phyloP scores from a whole-genome alignment of 2,888 invertebrate genomes.

The Tachina lurida region DNA sequence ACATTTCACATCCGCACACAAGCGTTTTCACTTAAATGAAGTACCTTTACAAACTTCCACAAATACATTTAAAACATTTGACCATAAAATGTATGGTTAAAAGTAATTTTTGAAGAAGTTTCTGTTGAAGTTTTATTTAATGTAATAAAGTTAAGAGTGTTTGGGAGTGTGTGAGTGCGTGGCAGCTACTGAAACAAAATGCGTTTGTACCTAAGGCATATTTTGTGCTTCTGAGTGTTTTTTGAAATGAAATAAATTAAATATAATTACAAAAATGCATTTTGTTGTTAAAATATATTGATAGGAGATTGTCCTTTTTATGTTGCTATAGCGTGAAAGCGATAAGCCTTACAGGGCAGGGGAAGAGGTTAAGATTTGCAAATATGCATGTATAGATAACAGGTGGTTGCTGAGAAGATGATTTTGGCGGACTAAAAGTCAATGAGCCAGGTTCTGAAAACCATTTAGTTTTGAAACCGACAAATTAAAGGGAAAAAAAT shows the following conservation, averaged over 20 bases:
- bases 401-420: too few relatives aligned
- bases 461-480: too few relatives aligned
- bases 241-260: constrained; percentile 62
- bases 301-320: neutral
- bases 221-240: constrained; percentile 4
- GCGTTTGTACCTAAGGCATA: neutral
- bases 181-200: constrained; percentile 16
- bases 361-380: neutral
- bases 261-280: constrained; percentile 64
- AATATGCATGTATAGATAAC: too few relatives aligned
- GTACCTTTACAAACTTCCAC: neutral
- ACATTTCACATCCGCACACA: neutral
- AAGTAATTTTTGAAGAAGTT: constrained; percentile 36
- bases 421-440: too few relatives aligned
- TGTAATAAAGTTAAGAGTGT: constrained; percentile 30
- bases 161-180: constrained; percentile 3
- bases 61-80: constrained; percentile 42
- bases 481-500: too few relatives aligned
- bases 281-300: constrained; percentile 45
- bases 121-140: constrained; percentile 38
- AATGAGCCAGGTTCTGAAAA: too few relatives aligned
- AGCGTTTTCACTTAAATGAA: neutral
- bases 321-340: neutral
- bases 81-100: constrained; percentile 41
- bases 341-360: neutral